A percentile compares a stretch with the other conserved stretches of the same genome.
phyloP scores from a whole-genome alignment of 2,888 invertebrate species.

The Melanchra persicariae region DNA sequence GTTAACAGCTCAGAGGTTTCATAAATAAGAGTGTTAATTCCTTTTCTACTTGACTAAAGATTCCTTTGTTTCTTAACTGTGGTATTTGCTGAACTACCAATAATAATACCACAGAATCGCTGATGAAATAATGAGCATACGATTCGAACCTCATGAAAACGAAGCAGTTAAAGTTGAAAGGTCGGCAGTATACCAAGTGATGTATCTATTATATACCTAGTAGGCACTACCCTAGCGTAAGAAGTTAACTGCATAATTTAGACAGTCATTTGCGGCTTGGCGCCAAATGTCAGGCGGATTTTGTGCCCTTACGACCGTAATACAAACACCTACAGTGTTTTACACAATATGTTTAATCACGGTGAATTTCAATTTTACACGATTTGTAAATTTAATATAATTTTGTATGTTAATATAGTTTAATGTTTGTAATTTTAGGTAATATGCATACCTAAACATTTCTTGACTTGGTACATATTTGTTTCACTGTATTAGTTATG shows the following conservation, averaged over 20 bases:
- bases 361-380: conserved; percentile 53
- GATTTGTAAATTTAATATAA: conserved; percentile 54
- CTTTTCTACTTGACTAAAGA: not conserved
- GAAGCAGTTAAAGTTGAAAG: conserved; percentile 60
- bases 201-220: conserved; percentile 11
- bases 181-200: conserved; percentile 56
- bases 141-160: conserved; percentile 50
- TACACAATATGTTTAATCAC: conserved; percentile 54
- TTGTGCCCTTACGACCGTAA: conserved; percentile 67
- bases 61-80: conserved; percentile 11
- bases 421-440: conserved; percentile 39
- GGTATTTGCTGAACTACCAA: conserved; percentile 25
- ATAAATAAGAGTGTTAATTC: not conserved
- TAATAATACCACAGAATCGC: conserved; percentile 30
- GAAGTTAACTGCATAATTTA: conserved; percentile 85
- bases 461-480: conserved; percentile 20
- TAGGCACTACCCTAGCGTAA: conserved; percentile 61
- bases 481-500: conserved; percentile 18
- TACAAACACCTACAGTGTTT: conserved; percentile 43
- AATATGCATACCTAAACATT: conserved; percentile 38
- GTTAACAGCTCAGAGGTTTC: too few relatives aligned
- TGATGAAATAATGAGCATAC: conserved; percentile 56
- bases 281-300: conserved; percentile 80
- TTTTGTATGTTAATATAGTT: conserved; percentile 44
- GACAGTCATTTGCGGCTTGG: conserved; percentile 81